Base-by-base conservation (phyloP, 2,888 invertebrate species). In the Alloplasta piceator region DNA sequence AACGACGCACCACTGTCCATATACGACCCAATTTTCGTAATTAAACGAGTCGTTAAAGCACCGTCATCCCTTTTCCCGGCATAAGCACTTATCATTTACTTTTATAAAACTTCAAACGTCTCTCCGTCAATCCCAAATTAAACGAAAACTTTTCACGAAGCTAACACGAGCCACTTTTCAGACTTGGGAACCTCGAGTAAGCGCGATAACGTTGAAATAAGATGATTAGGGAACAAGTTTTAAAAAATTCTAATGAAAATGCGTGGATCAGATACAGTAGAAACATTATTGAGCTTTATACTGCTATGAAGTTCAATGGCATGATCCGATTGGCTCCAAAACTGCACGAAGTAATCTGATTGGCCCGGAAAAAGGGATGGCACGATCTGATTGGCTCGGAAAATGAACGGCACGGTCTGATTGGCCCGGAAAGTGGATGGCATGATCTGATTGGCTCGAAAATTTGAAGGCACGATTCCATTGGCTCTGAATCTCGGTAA, bases 1-100 rank as follows among this genome's bases (percentile, higher is more conserved):
- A 43, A 48, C 48, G 48, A 10, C 48, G 48, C 9, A 48, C n/a
- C 10, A 12, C 26, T 39, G 60, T 56, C 75, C 78, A 50, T 72
- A 64, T 60, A 76, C 84, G 83, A 85, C 80, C 84, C 83, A 85
- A 86, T 86, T 79, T 83, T 85, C 83, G 85, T 82, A 84, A 86
- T 86, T 86, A 85, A 86, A 85, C 71, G 76, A 75, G 78, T 66
- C 81, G 79, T 83, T 76, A 38, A 83, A 83, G 72, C 84, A 10
- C 52, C 52, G 41, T n/a, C n/a, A 26, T 26, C 26, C 43, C 56
- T 48, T 52, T 66, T 56, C 14, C 46, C 16, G 52, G 12, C 58
- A 61, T 39, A 55, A 70, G 14, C 58, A 58, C 48, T 16, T 56
- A 56, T 43, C 38, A 7, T 52, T 46, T 48, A 68, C 52, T 46